Conservation (phyloP, 2,888 invertebrate genomes). For the Leptothorax acervorum region DNA sequence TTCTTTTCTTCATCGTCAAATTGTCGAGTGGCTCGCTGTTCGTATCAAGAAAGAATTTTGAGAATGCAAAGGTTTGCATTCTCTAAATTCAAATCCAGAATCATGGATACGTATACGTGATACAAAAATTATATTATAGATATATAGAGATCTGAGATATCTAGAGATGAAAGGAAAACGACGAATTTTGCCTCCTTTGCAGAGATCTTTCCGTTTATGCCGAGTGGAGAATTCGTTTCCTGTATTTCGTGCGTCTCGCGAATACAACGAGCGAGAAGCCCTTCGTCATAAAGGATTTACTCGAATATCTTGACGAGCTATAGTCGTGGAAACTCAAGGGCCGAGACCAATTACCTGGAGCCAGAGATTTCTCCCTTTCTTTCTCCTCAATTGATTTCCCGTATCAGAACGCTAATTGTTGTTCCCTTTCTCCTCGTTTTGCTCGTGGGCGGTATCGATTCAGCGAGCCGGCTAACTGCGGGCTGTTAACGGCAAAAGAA, state of each 20-base stretch:
- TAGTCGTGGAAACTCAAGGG: conserved; percentile 51
- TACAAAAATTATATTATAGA: not conserved
- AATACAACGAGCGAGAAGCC: conserved; percentile 41
- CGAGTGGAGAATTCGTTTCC: conserved; percentile 19
- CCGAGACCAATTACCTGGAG: conserved; percentile 65
- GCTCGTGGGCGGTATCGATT: conserved; percentile 63
- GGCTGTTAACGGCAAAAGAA: conserved; percentile 51
- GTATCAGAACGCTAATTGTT: conserved; percentile 70
- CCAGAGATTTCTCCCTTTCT: conserved; percentile 56
- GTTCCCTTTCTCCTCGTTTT: conserved; percentile 58
- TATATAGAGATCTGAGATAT: not conserved
- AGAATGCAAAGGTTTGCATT: not conserved
- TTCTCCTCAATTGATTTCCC: conserved; percentile 68
- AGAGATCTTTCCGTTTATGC: not conserved
- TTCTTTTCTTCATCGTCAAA: conserved; percentile 20
- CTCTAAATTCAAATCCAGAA: not conserved
- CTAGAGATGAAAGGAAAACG: not conserved
- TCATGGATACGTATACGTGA: not conserved
- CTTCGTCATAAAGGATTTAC: conserved; percentile 50
- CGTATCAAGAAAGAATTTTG: not conserved
- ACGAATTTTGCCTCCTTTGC: not conserved
- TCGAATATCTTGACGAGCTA: conserved; percentile 41
- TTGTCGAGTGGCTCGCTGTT: conserved; percentile 1
- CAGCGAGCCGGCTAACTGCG: conserved; percentile 57
- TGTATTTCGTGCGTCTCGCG: conserved; percentile 10